phyloP scores from a whole-genome alignment of 2,113 vertebrate species.

The Tretioscincus oriximinensis region DNA sequence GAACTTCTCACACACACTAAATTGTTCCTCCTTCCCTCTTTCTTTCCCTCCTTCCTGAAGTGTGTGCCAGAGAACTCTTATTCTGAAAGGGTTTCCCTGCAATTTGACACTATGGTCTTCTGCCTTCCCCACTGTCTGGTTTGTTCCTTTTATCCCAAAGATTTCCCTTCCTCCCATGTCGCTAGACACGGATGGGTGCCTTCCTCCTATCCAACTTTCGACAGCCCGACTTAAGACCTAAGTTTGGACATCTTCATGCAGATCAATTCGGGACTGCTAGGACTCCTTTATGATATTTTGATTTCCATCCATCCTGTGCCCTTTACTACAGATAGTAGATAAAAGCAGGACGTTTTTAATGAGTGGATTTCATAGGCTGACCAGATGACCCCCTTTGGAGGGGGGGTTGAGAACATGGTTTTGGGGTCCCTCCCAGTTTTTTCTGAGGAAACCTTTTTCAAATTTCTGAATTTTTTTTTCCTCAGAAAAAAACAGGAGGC shows the following conservation, averaged over 20 bases:
- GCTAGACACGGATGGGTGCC: background rate
- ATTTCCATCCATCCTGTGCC: too few relatives aligned
- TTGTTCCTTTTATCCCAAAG: background rate
- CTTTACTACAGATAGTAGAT: background rate
- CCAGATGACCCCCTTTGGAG: too few relatives aligned
- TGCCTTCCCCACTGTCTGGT: background rate
- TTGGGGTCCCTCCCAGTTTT: too few relatives aligned
- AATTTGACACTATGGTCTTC: background rate
- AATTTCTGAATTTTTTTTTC: too few relatives aligned
- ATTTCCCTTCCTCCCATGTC: background rate
- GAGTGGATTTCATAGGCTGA: too few relatives aligned
- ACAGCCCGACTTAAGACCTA: background rate
- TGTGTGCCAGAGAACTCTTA: constrained; percentile 24
- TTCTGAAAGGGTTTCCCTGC: constrained; percentile 44
- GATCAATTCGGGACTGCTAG: background rate
- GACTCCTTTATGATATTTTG: background rate
- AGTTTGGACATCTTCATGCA: background rate
- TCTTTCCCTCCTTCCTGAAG: background rate
- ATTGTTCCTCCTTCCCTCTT: background rate
- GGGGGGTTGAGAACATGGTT: too few relatives aligned
- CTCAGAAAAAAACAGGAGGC: too few relatives aligned
- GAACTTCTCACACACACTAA: background rate
- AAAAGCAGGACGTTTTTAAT: too few relatives aligned
- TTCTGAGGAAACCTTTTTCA: too few relatives aligned
- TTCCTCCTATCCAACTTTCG: background rate